Evolutionary conservation across 2,113 vertebrate genomes (phyloP).

Genomic region (Chloropsis hardwickii): DNA sequence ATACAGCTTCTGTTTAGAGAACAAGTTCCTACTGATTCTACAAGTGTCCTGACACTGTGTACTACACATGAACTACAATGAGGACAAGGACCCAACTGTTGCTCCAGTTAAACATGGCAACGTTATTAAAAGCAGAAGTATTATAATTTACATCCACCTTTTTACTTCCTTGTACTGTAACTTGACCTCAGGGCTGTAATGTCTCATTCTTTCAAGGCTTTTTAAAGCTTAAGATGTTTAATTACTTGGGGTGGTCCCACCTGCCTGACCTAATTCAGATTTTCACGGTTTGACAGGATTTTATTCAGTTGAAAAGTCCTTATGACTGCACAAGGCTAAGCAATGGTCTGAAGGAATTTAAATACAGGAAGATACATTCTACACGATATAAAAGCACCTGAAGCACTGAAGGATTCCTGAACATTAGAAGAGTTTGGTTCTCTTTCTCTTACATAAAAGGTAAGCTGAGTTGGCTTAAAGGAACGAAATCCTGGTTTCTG

Average conservation of each 20-base stretch:
- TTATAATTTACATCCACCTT: background rate
- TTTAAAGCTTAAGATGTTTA: background rate
- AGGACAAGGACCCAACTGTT: background rate
- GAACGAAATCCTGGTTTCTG: slow-evolving; percentile 83
- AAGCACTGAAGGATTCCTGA: slow-evolving; percentile 66
- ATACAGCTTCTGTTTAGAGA: background rate
- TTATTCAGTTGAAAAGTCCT: background rate
- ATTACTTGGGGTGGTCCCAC: background rate
- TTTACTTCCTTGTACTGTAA: background rate
- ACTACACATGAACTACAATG: background rate
- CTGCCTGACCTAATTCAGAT: background rate
- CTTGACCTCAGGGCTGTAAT: background rate
- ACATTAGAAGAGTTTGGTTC: slow-evolving; percentile 69
- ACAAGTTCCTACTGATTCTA: background rate
- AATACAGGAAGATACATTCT: background rate
- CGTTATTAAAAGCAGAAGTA: background rate
- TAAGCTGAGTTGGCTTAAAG: slow-evolving; percentile 85
- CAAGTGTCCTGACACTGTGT: background rate
- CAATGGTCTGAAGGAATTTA: background rate
- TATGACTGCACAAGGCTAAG: background rate
- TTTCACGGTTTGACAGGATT: background rate
- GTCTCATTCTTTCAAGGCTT: background rate
- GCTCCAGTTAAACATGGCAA: background rate
- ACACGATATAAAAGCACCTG: slow-evolving; percentile 68
- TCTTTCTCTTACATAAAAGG: slow-evolving; percentile 90